phyloP scores from a whole-genome alignment of 2,113 vertebrate species.

The Mesoclemmys tuberculata region DNA sequence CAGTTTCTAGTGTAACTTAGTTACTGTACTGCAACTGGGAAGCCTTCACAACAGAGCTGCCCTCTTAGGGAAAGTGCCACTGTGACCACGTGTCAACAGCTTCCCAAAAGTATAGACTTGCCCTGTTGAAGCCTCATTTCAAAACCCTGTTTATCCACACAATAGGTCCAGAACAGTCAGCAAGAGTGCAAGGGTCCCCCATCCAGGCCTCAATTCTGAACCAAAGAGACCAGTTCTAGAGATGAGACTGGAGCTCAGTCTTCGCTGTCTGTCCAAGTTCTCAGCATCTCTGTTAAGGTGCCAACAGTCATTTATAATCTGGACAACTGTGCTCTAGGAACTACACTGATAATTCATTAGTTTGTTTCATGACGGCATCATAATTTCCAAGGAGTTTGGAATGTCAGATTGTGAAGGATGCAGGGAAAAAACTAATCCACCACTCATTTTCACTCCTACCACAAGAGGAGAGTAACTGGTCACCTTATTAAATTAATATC shows the following conservation, averaged over 20 bases:
- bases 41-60: neutral
- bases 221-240: neutral
- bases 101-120: neutral
- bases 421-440: neutral
- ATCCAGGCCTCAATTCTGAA: neutral
- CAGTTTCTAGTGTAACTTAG: slow-evolving; percentile 23
- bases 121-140: neutral
- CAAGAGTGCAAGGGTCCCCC: neutral
- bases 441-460: neutral
- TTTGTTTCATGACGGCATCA: slow-evolving; percentile 26
- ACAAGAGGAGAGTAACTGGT: neutral
- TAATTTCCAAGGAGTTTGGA: slow-evolving; percentile 4
- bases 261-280: neutral
- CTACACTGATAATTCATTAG: slow-evolving; percentile 24
- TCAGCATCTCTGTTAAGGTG: neutral
- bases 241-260: neutral
- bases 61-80: neutral
- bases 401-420: neutral
- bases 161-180: neutral
- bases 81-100: neutral
- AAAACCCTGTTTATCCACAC: neutral
- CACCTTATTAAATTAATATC: neutral
- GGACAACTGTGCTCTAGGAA: slow-evolving; percentile 22
- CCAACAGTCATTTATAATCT: neutral
- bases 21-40: slow-evolving; percentile 10